Evolutionary conservation across 2,113 vertebrate species (phyloP).

Genomic region (Hystrix cristata): DNA sequence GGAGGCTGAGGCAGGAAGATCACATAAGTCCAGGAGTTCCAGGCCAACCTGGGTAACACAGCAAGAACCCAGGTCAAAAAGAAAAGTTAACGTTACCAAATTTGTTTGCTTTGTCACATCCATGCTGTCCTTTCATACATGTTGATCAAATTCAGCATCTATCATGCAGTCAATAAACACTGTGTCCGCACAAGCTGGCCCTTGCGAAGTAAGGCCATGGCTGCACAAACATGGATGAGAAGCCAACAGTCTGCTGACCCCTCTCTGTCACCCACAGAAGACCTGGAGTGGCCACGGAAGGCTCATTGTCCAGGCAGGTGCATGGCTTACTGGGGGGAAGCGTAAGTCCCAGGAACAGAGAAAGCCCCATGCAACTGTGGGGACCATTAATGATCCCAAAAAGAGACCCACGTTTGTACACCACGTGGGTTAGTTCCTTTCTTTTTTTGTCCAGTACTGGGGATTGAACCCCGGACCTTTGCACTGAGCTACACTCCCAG

Average conservation of each 20-base stretch:
- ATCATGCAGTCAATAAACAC: background rate
- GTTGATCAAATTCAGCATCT: background rate
- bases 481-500: background rate
- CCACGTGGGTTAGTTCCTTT: background rate
- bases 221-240: background rate
- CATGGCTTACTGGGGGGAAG: background rate
- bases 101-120: background rate
- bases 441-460: background rate
- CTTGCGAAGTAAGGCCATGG: background rate
- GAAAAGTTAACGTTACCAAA: background rate
- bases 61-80: background rate
- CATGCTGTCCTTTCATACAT: background rate
- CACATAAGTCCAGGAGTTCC: background rate
- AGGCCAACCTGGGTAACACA: background rate
- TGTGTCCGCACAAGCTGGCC: background rate
- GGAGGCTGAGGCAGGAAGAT: background rate
- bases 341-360: background rate
- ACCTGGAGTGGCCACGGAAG: background rate
- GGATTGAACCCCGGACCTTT: background rate
- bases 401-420: no score
- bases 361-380: background rate
- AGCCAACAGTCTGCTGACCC: fast-evolving
- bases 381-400: slow-evolving; percentile 1
- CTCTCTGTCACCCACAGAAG: background rate
- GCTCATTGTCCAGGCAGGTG: background rate